Percentiles rank a stretch among this genome's conserved stretches.
These are phyloP conservation scores for Plecturocebus donacophilus DNA, from an alignment of 2,113 vertebrate species.

Conservation along the genomic window DNA sequence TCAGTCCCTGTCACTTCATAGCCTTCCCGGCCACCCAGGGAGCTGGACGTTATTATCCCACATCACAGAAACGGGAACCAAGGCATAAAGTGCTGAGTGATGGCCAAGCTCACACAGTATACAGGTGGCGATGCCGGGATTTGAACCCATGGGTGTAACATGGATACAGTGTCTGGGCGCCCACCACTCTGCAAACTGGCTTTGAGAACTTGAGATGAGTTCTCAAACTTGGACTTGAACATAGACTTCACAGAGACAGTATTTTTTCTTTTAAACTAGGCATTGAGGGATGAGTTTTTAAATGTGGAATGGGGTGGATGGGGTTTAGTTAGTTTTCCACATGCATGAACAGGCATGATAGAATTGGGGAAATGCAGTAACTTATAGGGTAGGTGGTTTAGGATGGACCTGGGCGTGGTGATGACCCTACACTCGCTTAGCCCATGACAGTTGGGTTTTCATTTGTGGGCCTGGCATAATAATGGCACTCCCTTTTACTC, in stretches of 20 bases:
- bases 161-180: neutral
- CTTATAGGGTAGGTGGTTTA: neutral
- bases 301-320: neutral
- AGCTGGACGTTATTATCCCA: neutral
- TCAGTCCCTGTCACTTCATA: neutral
- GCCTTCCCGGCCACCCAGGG: neutral
- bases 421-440: neutral
- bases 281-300: neutral
- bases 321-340: neutral
- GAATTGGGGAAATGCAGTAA: neutral
- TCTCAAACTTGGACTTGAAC: neutral
- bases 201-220: neutral
- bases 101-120: fast-evolving
- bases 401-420: fast-evolving
- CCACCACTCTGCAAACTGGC: neutral
- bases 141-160: neutral
- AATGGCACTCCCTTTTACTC: neutral
- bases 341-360: neutral
- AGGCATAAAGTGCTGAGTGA: neutral
- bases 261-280: neutral
- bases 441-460: neutral
- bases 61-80: neutral
- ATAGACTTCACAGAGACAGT: neutral
- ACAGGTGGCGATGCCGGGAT: neutral
- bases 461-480: neutral